A percentile compares a stretch with the other conserved stretches of the same genome.
Evolutionary conservation across 1,140 invertebrate genomes (phyloP).

Genomic region (Cotesia typhae): DNA sequence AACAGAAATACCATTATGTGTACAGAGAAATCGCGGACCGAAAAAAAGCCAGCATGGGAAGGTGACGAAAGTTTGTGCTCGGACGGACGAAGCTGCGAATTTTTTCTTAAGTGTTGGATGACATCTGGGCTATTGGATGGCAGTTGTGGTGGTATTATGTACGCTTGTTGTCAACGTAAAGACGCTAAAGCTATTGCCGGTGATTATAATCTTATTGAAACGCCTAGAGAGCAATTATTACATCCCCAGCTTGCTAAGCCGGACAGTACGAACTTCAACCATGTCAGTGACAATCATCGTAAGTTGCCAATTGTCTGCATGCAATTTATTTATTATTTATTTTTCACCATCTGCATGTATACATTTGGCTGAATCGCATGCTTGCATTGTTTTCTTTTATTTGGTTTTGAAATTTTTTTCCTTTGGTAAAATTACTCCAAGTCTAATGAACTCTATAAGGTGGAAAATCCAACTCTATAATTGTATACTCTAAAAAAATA

Average conservation of each 20-base stretch:
- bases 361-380: not conserved
- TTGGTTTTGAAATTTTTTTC: conserved; percentile 4
- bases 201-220: conserved; percentile 66
- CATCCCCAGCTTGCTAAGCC: conserved; percentile 61
- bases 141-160: conserved; percentile 84
- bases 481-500: no score
- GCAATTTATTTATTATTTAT: not conserved
- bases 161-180: conserved; percentile 86
- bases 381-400: not conserved
- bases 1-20: conserved; percentile 42
- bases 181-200: conserved; percentile 69
- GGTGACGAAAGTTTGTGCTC: conserved; percentile 69
- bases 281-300: conserved; percentile 62
- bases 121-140: conserved; percentile 86
- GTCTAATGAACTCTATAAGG: conserved; percentile 38
- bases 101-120: conserved; percentile 93
- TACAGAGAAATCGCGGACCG: conserved; percentile 62
- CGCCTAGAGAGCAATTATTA: conserved; percentile 72
- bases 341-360: conserved; percentile 11
- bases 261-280: conserved; percentile 63
- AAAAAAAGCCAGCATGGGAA: conserved; percentile 63
- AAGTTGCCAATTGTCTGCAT: conserved; percentile 47
- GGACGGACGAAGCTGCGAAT: conserved; percentile 86
- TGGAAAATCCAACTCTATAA: not conserved
- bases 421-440: conserved; percentile 46